phyloP scores from a whole-genome alignment of 2,113 vertebrate species.

The Ceyx melanurus region DNA sequence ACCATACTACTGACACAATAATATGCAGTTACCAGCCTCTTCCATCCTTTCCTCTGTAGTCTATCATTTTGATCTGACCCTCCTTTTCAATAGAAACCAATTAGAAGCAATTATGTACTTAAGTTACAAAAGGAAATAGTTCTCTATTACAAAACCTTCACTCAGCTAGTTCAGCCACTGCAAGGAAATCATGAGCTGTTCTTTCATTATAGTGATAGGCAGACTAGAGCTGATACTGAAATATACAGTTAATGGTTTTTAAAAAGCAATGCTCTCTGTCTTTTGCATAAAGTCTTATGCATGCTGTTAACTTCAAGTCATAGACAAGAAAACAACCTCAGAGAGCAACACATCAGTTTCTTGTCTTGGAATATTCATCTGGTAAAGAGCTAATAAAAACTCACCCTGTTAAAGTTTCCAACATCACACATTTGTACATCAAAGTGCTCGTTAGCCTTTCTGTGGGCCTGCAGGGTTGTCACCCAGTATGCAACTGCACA shows the following conservation, averaged over 20 bases:
- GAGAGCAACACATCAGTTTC: neutral
- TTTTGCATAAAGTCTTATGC: neutral
- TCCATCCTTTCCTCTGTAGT: neutral
- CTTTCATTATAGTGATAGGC: neutral
- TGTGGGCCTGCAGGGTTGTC: neutral
- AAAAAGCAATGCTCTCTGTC: neutral
- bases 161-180: neutral
- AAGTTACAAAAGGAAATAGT: neutral
- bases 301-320: neutral
- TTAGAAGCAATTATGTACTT: conserved; percentile 16
- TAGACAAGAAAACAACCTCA: neutral
- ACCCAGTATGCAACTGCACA: neutral
- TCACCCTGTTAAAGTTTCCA: neutral
- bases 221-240: neutral
- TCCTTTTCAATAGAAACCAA: neutral
- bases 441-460: neutral
- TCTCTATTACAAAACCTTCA: neutral
- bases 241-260: neutral
- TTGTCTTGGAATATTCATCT: neutral
- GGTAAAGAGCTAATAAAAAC: neutral
- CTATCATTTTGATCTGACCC: neutral
- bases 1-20: neutral
- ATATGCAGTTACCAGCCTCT: neutral
- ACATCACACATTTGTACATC: neutral
- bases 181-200: neutral